These are phyloP conservation scores for Ceramica pisi DNA, from an alignment of 2,888 invertebrate genomes.

Conservation along the genomic window DNA sequence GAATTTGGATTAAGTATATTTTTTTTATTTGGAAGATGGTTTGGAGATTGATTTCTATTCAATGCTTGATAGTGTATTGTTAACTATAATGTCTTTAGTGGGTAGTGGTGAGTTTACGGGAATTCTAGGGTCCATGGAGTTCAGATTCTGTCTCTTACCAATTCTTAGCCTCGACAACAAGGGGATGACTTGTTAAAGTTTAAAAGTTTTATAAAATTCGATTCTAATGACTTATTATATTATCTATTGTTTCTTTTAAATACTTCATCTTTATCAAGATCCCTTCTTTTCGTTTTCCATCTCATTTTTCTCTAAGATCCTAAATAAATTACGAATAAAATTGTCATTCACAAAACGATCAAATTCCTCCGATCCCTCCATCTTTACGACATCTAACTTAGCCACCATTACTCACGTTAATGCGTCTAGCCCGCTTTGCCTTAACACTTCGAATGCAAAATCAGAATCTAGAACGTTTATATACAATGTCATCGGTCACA, in stretches of 20 bases:
- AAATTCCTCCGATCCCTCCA: constrained; percentile 12
- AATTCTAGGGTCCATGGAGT: neutral
- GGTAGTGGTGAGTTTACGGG: neutral
- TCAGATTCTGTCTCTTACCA: neutral
- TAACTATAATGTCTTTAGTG: no score
- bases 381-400: constrained; percentile 31
- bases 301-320: no score
- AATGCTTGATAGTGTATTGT: neutral
- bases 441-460: constrained; percentile 43
- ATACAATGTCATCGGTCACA: constrained; percentile 70
- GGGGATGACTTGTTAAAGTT: no score
- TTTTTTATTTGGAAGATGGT: constrained; percentile 16
- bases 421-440: constrained; percentile 35
- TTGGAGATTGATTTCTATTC: neutral
- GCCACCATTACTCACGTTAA: constrained; percentile 44
- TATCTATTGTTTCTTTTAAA: no score
- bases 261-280: no score
- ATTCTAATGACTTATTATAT: no score
- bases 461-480: constrained; percentile 62
- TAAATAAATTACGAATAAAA: neutral
- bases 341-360: constrained; percentile 14
- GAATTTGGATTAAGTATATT: constrained; percentile 10
- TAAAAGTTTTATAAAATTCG: no score
- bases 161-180: no score
- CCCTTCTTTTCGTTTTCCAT: no score